A percentile compares a stretch with the other conserved stretches of the same genome.
phyloP scores from a whole-genome alignment of 2,797 vertebrate species.

The Buphagus erythrorhynchus region DNA sequence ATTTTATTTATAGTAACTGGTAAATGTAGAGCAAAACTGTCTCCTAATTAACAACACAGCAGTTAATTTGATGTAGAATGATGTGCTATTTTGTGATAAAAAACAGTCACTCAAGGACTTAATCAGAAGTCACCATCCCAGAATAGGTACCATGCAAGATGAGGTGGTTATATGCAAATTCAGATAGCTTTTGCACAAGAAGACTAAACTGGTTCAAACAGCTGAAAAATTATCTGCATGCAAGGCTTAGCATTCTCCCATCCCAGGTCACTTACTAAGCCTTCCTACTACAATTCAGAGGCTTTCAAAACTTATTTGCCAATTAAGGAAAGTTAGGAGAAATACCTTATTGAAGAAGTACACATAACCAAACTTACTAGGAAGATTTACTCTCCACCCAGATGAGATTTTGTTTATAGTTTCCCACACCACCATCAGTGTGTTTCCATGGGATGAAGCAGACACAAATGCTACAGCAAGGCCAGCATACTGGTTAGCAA shows the following conservation, averaged over 20 bases:
- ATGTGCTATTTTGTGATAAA: not conserved
- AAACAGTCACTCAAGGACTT: not conserved
- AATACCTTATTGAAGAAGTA: not conserved
- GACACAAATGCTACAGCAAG: not conserved
- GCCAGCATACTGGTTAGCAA: not conserved
- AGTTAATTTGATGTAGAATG: not conserved
- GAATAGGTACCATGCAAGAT: not conserved
- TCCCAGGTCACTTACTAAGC: not conserved
- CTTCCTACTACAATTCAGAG: not conserved
- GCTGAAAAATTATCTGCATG: not conserved
- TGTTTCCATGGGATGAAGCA: not conserved
- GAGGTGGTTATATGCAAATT: not conserved
- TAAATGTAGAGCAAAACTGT: not conserved
- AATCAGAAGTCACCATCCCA: not conserved
- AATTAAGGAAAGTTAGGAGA: not conserved
- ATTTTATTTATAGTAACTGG: not conserved
- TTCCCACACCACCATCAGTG: not conserved
- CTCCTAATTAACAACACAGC: not conserved
- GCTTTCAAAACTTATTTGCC: not conserved
- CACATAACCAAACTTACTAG: not conserved
- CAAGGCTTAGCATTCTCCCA: not conserved
- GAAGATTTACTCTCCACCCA: not conserved
- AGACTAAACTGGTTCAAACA: not conserved
- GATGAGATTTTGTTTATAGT: not conserved
- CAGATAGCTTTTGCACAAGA: not conserved